Conservation (phyloP, 2,113 vertebrate species). For the Erythrolamprus reginae region DNA sequence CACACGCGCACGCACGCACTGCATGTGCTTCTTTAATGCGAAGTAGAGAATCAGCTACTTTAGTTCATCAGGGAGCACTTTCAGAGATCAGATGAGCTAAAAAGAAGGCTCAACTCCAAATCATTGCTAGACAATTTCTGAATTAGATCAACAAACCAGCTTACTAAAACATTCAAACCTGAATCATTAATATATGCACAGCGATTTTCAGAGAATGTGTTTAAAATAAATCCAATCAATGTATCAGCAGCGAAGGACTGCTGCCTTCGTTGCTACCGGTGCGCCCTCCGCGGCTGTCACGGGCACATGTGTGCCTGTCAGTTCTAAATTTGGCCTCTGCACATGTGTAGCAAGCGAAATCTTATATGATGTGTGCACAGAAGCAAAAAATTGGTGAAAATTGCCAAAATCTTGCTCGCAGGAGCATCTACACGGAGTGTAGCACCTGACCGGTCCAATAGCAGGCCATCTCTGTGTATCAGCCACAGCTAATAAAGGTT, state of each 20-base stretch:
- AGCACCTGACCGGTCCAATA: too few relatives aligned
- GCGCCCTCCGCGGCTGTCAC: too few relatives aligned
- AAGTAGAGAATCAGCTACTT: not conserved
- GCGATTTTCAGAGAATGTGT: not conserved
- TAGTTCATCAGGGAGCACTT: not conserved
- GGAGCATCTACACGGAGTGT: too few relatives aligned
- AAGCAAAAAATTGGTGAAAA: too few relatives aligned
- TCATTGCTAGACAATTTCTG: not conserved
- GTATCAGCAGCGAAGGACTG: not conserved
- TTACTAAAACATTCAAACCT: not conserved
- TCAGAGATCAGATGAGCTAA: not conserved
- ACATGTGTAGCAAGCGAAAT: too few relatives aligned
- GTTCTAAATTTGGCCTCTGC: too few relatives aligned
- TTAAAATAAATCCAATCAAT: not conserved
- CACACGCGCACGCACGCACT: not conserved
- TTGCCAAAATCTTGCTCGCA: too few relatives aligned
- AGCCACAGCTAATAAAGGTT: not conserved
- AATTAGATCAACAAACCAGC: not conserved
- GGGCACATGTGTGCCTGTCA: too few relatives aligned
- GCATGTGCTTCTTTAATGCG: not conserved
- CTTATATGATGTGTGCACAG: too few relatives aligned
- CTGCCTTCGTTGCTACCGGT: too few relatives aligned
- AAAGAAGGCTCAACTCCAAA: not conserved
- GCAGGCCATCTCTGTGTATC: too few relatives aligned
- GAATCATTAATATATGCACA: not conserved